Base-by-base conservation (phyloP, 2,888 invertebrate genomes). In the Drosophila melanosoma region DNA sequence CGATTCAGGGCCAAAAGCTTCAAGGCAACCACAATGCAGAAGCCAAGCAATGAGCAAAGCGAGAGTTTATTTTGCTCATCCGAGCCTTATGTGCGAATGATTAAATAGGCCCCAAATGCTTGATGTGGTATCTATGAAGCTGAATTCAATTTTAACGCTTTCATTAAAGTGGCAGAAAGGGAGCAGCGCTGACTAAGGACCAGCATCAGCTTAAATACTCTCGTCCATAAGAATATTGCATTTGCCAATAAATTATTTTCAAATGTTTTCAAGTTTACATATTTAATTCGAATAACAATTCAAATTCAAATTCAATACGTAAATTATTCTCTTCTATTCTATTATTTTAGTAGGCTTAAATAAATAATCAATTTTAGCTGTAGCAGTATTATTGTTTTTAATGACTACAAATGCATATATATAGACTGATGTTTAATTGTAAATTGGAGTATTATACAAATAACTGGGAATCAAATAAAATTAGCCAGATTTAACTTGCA, bases 121-220 rank as follows among this genome's bases (percentile, higher is more conserved):
- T 8, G 42, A 11, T 36, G 52, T 17, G 33, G 36, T 52, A 15
- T 32, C 36, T 26, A 53, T 54, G 23, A 40, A 53, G 52, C 33
- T 23, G 58, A 81, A 84, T 81, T 71, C 71, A 79, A 84, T 81
- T 82, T 82, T 63, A 69, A 64, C 49, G 68, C 75, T 58, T 61
- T 40, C 58, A 69, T 74, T 81, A 82, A 79, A 73, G 67, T 66
- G 84, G 64, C 67, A 61, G 36, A 15, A 3, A 36, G 12, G 54
- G 60, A 52, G 20, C 60, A 51, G 17, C 20, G 29, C 12, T 11
- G 29, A 15, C n/a, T 17, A 20, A 20, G 15, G 26, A 26, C 42
- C n/a, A 29, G 6, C n/a, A 54, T 29, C 23, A n/a, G 17, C 35
- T 15, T 8, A 32, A 42, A 72, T 56, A 49, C 70, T 29, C 63